Evolutionary conservation across 2,113 vertebrate genomes (phyloP), one percentile per base, ranked within the genome.

Genomic region (Gorsachius goisagi): DNA sequence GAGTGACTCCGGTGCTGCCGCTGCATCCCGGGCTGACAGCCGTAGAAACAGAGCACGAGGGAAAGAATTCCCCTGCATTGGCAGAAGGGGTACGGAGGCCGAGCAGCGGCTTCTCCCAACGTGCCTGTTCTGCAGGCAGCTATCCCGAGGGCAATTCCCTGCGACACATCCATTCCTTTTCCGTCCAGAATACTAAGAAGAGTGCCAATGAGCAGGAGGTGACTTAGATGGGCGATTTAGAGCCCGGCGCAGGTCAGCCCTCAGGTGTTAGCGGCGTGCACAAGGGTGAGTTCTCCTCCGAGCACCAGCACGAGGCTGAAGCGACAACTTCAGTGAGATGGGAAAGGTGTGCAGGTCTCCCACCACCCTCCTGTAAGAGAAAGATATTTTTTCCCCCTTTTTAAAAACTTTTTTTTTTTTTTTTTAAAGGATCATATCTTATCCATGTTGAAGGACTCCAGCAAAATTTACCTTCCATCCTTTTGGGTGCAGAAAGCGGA

Each of bases 301-400:
- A 52, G 66, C 44, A 32, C 9, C 30, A 39, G 41, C 50, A 55
- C 64, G 24, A 35, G 62, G 60, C 44, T 53, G 49, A 45, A 63
- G 73, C 3, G 32, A 69, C 30, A 79, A 2, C 55, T 50, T 33
- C 39, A 37, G 11, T 4, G 7, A 28, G 37, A 12, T 18, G 49
- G 60, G 49, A 56, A 45, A 0, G 1, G 22, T 3, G 64, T 4
- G 28, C 9, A 30, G 26, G 12, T 37, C 58, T 85, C 68, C 49
- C 5, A 1, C 32, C 8, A 16, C 49, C 6, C 62, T 39, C 22
- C 68, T 13, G 11, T 9, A 45, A 28, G 15, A 33, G 10, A 22
- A 17, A 15, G 28, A 22, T 3, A 16, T 24, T 24, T 6, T 10
- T 2, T 0, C 6, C 30, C 47, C 27, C n/a, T 47, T 47, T 37